Percentiles rank a stretch among this genome's conserved stretches.
Conservation (phyloP, 2,888 invertebrate genomes). For the Hypena proboscidalis region DNA sequence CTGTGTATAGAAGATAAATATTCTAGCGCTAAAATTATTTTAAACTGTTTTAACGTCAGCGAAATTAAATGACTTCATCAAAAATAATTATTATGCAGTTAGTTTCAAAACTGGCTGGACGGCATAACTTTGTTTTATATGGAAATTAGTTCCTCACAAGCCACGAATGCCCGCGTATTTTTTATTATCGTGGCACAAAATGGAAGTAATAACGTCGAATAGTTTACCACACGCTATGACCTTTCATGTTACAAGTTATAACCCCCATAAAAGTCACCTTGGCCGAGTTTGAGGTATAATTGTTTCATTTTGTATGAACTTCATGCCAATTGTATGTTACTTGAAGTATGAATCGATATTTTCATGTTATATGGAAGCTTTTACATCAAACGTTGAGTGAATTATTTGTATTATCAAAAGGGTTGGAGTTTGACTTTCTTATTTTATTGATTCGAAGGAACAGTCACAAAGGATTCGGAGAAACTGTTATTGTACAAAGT, state of each 20-base stretch:
- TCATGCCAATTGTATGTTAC: constrained; percentile 4
- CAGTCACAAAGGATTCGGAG: no score
- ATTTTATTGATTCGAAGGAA: no score
- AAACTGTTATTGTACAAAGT: no score
- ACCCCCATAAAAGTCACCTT: constrained; percentile 48
- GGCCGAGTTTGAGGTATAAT: constrained; percentile 40
- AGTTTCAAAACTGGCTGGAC: constrained; percentile 6
- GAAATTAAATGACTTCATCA: constrained; percentile 8
- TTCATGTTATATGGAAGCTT: constrained; percentile 4
- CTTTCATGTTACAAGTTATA: constrained; percentile 42
- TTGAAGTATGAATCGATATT: constrained; percentile 20
- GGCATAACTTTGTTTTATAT: constrained; percentile 18
- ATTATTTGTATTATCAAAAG: constrained; percentile 2
- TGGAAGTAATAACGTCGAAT: constrained; percentile 26
- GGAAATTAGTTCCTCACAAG: constrained; percentile 12
- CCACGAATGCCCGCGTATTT: constrained; percentile 13
- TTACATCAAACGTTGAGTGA: neutral
- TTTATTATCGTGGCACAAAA: constrained; percentile 20
- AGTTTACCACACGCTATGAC: constrained; percentile 39
- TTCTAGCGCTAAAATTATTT: no score
- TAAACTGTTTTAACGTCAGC: no score
- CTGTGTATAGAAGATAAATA: no score
- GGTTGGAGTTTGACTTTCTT: neutral
- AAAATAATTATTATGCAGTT: constrained; percentile 1
- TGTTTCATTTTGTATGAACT: constrained; percentile 19